Base-by-base conservation (phyloP, 2,113 vertebrate species). In the Phycodurus eques region DNA sequence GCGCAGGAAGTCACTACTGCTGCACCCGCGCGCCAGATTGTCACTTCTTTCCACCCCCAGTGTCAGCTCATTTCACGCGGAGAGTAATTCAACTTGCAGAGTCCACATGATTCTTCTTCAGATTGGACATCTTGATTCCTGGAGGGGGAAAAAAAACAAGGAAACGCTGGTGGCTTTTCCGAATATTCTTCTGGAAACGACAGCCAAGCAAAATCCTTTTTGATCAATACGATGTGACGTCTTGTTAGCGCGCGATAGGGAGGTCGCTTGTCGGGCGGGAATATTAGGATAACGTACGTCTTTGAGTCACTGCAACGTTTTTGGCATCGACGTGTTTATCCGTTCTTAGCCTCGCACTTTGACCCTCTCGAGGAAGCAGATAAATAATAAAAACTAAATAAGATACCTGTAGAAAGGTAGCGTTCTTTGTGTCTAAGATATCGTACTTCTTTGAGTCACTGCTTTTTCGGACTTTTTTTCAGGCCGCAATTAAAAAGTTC, bases 61-160 rank as follows among this genome's bases (percentile, higher is more conserved):
- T 60, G n/a, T 77, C 71, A 82, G 86, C 73, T 81, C 63, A 69
- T 71, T 76, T 78, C 77, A 83, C 75, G 68, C 80, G 33, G 14
- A 53, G 44, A 33, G 78, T 77, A 79, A 83, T 83, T 84, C 76
- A 82, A 87, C 72, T 85, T 82, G 68, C 54, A 63, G 77, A 82
- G 77, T 83, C 70, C 68, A 74, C 54, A 61, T 63, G 66, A 68
- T 84, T 87, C 79, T 67, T 19, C 7, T 70, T 43, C 63, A 69
- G 42, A 79, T 81, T 80, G 73, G 19, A 61, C 27, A 35, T 84
- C 59, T 71, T 71, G 67, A 75, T 61, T 61, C 59, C 59, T 47
- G 46, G 22, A 8, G 31, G n/a, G 56, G 47, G n/a, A 57, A 39
- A 53, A 2, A 20, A 27, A 33, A 11, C 33, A 15, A 42, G 53